A percentile compares a stretch with the other conserved stretches of the same genome.
Conservation (phyloP, 2,113 vertebrate species). For the Emydocephalus ijimae region DNA sequence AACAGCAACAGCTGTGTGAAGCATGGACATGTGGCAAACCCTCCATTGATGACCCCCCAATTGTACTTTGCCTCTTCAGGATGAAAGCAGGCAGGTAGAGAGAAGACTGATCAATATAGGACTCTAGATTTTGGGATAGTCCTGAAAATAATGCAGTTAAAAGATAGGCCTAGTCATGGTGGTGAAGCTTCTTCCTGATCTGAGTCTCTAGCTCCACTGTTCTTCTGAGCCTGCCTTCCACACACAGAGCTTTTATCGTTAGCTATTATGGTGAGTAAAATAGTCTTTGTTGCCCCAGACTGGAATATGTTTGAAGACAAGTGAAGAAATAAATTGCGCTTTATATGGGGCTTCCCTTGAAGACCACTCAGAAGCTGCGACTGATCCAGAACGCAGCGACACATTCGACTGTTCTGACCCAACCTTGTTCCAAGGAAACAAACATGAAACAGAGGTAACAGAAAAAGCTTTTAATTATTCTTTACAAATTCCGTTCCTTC, state of each 20-base stretch:
- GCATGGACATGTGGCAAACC: constrained; percentile 19
- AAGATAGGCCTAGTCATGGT: background rate
- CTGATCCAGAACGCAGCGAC: background rate
- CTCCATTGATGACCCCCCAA: background rate
- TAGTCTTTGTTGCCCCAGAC: background rate
- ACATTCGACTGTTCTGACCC: too few species aligned
- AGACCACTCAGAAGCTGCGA: background rate
- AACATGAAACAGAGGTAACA: too few species aligned
- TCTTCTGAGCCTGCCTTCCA: background rate
- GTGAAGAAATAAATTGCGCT: background rate
- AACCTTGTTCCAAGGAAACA: too few species aligned
- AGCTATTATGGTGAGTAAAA: background rate
- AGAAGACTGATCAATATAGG: background rate
- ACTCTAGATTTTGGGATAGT: background rate
- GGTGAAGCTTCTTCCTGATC: background rate
- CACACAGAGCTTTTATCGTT: background rate
- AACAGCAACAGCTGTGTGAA: constrained; percentile 13
- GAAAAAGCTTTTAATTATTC: too few species aligned
- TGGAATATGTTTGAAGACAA: background rate
- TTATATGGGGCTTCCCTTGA: background rate
- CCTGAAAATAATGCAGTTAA: background rate
- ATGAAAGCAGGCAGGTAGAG: background rate
- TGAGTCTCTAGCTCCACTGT: background rate
- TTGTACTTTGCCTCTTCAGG: background rate
- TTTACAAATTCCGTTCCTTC: too few species aligned